Percentiles rank a stretch among this genome's conserved stretches.
Conservation (phyloP, 2,888 invertebrate species). For the Bellardia bayeri region DNA sequence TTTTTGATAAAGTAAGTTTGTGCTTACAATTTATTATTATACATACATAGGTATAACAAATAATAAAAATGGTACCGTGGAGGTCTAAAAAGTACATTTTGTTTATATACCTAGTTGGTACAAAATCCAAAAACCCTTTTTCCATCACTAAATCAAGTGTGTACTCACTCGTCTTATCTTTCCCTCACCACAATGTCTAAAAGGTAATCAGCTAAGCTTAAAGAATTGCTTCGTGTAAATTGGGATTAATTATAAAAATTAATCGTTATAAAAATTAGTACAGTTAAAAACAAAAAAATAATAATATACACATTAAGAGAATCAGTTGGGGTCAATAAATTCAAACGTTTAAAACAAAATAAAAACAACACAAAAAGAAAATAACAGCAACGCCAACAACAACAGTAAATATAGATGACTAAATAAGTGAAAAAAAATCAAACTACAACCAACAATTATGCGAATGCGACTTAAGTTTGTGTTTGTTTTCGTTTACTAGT, state of each 20-base stretch:
- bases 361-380: constrained; percentile 28
- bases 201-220: too few relatives aligned
- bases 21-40: too few relatives aligned
- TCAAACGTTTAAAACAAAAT: constrained; percentile 44
- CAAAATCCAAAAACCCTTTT: too few relatives aligned
- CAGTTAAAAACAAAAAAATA: constrained; percentile 38
- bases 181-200: too few relatives aligned
- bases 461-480: constrained; percentile 56
- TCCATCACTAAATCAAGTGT: too few relatives aligned
- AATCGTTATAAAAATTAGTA: constrained; percentile 28
- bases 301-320: constrained; percentile 21
- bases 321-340: constrained; percentile 69
- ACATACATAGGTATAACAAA: too few relatives aligned
- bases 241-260: constrained; percentile 1
- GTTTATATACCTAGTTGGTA: too few relatives aligned
- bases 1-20: too few relatives aligned
- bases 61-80: too few relatives aligned
- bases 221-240: too few relatives aligned
- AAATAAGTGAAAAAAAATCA: constrained; percentile 53
- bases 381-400: constrained; percentile 33
- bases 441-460: constrained; percentile 64
- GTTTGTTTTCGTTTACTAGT: constrained; percentile 27
- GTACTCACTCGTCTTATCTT: too few relatives aligned
- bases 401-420: constrained; percentile 52
- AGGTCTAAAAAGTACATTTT: too few relatives aligned